A percentile compares a stretch with the other conserved stretches of the same genome.
Evolutionary conservation across 2,888 invertebrate species (phyloP).

Genomic region (Cryptophagus acutangulus): DNA sequence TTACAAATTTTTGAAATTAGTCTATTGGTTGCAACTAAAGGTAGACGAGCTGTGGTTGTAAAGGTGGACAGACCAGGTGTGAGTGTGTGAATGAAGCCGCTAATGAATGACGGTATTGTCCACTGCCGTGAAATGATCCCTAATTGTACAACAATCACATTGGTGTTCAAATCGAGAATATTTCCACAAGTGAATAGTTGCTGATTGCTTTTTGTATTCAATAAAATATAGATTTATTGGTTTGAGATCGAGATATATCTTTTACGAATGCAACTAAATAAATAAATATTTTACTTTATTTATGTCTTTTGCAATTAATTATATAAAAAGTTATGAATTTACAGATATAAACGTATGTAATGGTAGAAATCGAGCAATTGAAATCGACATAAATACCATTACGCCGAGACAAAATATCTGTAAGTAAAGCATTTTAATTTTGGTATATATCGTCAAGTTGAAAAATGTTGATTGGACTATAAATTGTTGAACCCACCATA

Average conservation of each 20-base stretch:
- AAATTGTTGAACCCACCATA: slow-evolving; percentile 32
- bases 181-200: slow-evolving; percentile 42
- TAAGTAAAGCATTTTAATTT: slow-evolving; percentile 34
- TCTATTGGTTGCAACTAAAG: slow-evolving; percentile 1
- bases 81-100: slow-evolving; percentile 29
- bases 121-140: slow-evolving; percentile 46
- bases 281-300: too few relatives aligned
- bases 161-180: slow-evolving; percentile 42
- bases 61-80: slow-evolving; percentile 26
- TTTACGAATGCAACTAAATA: too few relatives aligned
- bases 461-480: slow-evolving; percentile 43
- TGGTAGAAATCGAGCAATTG: too few relatives aligned
- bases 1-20: too few relatives aligned
- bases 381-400: too few relatives aligned
- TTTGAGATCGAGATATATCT: too few relatives aligned
- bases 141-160: slow-evolving; percentile 47
- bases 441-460: slow-evolving; percentile 21
- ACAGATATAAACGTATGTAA: too few relatives aligned
- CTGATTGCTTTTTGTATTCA: slow-evolving; percentile 42
- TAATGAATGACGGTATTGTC: slow-evolving; percentile 47
- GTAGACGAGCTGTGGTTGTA: neutral
- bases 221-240: too few relatives aligned
- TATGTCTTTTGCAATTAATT: too few relatives aligned
- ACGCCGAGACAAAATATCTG: slow-evolving; percentile 18
- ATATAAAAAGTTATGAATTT: too few relatives aligned